Conservation (phyloP, 2,797 vertebrate species). For the Epinephelus awoara region DNA sequence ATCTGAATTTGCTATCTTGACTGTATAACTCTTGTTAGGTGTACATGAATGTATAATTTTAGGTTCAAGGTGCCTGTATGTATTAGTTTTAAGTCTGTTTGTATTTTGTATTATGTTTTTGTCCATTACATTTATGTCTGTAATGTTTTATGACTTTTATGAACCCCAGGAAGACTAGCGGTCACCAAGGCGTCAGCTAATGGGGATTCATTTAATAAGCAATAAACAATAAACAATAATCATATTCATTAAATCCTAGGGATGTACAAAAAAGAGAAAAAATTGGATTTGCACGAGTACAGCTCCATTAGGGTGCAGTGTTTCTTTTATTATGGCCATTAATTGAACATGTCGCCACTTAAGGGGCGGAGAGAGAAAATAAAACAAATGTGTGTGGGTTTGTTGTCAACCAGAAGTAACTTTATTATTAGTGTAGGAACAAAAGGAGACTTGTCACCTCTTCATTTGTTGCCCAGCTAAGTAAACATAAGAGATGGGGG, state of each 20-base stretch:
- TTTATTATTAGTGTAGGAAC: background rate
- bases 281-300: background rate
- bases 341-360: background rate
- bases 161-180: too few species aligned
- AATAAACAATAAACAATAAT: background rate
- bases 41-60: too few species aligned
- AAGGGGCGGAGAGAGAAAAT: background rate
- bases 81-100: too few species aligned
- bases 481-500: conserved; percentile 3
- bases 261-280: background rate
- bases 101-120: too few species aligned
- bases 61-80: too few species aligned
- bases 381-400: background rate
- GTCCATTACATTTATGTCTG: too few species aligned
- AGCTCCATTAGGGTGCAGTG: background rate
- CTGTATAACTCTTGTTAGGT: too few species aligned
- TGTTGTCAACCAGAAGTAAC: background rate
- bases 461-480: conserved; percentile 7
- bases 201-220: too few species aligned
- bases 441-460: background rate
- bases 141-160: too few species aligned
- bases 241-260: background rate
- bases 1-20: too few species aligned
- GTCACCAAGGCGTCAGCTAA: too few species aligned
- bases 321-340: background rate